Conservation (phyloP, 2,113 vertebrate genomes). For the human region DNA sequence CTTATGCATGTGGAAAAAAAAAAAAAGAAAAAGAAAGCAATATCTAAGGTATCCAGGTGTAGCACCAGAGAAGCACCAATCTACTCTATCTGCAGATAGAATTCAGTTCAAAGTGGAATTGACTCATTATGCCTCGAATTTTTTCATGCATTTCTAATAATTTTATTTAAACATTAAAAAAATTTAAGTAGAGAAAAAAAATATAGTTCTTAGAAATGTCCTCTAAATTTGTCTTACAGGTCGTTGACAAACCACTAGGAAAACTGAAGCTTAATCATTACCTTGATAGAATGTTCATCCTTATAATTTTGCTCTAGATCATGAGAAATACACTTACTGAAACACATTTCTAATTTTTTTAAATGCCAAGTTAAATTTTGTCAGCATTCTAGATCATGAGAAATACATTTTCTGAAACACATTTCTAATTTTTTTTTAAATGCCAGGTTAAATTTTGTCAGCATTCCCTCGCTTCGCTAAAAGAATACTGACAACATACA, state of each 20-base stretch:
- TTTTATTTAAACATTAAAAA: not conserved
- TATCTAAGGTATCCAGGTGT: not conserved
- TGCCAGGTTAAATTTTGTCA: conserved; percentile 19
- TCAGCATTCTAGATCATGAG: not conserved
- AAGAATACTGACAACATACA: not conserved
- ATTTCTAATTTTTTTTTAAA: not conserved
- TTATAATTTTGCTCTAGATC: conserved; percentile 1
- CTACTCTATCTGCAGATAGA: not conserved
- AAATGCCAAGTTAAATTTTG: conserved; percentile 5
- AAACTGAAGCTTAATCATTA: not conserved
- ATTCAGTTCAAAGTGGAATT: conserved; percentile 6
- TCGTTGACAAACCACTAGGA: not conserved
- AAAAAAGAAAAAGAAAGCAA: not conserved
- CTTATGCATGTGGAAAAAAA: not conserved
- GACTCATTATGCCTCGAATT: not conserved
- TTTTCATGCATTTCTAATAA: conserved; percentile 3
- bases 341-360: not conserved
- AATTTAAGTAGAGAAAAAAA: not conserved
- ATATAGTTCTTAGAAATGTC: not conserved
- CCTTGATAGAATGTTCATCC: not conserved
- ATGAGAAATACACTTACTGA: not conserved
- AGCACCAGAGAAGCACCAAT: not conserved
- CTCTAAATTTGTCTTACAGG: not conserved
- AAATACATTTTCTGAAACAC: not conserved
- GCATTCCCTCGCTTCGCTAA: not conserved